Base-by-base conservation (phyloP, 2,888 invertebrate species). In the Molanna angustata region DNA sequence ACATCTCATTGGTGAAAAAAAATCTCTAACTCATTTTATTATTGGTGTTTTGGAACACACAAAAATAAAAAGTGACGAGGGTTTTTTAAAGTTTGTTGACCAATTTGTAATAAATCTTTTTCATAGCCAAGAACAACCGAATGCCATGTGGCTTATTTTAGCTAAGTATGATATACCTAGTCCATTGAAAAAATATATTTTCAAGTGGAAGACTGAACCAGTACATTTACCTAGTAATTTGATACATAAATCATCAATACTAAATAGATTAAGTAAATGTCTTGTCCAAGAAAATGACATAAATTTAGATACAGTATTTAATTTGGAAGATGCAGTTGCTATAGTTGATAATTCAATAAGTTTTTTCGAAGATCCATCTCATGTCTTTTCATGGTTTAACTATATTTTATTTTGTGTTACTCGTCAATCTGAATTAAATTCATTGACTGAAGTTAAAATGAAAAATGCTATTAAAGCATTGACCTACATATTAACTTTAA, bases 121-220 rank as follows among this genome's bases (percentile, higher is more conserved):
- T 19, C 84, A 85, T 63, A 72, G 70, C 49, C 84, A 84, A 68
- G 78, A 78, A 57, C 71, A 74, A 1, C 75, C 79, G 1, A 71
- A 73, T 43, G 62, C 76, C 49, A 75, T 83, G 2, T 72, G 75
- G 58, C 64, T 72, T 22, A 64, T 82, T 41, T 69, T 78, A 39
- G 69, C 73, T n/a, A 74, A 75, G 61, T 72, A 72, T 37, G 70
- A 79, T 58, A 52, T 73, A 4, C 69, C 62, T 22, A 49, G 65
- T 17, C 62, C 78, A 44, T 68, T 72, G 4, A 65, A 73, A 27
- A 72, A 70, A 51, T 83, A 84, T 62, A 66, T 82, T 1, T 67
- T 67, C 0, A 71, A 70, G 60, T 84, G 83, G 82, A 65, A 66
- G 17, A 64, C 67, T 1, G 62, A 69, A 32, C 67, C 72, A 1